Base-by-base conservation (phyloP, 1,140 invertebrate genomes). In the Conus betulinus region DNA sequence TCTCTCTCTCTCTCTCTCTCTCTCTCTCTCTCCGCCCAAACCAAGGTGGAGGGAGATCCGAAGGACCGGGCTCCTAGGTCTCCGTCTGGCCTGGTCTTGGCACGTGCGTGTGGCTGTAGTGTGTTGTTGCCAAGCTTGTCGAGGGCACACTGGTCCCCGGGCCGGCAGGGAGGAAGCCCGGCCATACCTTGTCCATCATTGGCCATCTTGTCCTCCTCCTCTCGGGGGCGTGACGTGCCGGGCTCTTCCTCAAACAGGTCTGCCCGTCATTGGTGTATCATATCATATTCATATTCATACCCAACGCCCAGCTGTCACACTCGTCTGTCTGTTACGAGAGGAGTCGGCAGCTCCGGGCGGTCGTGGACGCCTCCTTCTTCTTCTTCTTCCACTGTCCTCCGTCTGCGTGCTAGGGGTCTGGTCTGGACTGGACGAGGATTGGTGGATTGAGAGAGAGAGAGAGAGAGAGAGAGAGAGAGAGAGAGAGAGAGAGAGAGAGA, bases 211-310 rank as follows among this genome's bases (percentile, higher is more conserved):
- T 84, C 82, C 53, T 63, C 53, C 25, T 81, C 17, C 23, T 79
- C 5, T 53, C 15, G 27, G 51, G 51, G 79, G 79, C 79, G 51
- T 81, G 79, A 81, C 51, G 79, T n/a, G 76, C 76, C 25, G 10
- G 25, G n/a, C 23, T 78, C 79, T 53, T 81, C 79, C 17, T 78
- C 76, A 8, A 11, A 71, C 67, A 71, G 67, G 67, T 71, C 67
- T 71, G 67, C 17, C 23, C 67, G 0, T 71, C 67, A 71, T 71
- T 71, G 67, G 67, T n/a, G 67, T 81, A 23, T 85, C 63, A 74
- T 85, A 83, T 74, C 63, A 85, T 85, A 85, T 85, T 85, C 84
- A 85, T 85, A 85, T 67, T 71, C 25, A 39, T 53, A 51, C 27
- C 8, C 71, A 20, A 25, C 71, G 57, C 84, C 84, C 63, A 71